Conservation (phyloP, 2,888 invertebrate genomes). For the Drosophila nigritarsus region DNA sequence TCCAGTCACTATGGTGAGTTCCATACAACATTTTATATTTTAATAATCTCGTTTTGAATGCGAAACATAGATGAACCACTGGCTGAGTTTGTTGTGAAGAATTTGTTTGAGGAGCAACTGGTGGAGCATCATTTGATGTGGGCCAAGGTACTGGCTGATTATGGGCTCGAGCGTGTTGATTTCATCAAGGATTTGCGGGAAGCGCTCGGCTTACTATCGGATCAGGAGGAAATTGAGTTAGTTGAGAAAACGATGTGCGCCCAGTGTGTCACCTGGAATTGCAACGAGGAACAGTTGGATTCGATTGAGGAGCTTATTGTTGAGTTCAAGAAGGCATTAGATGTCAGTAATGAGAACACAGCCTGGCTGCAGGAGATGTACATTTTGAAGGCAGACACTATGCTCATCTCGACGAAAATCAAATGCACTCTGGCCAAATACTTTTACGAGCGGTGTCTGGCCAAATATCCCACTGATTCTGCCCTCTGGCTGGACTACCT, state of each 20-base stretch:
- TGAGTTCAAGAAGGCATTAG: conserved; percentile 34
- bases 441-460: conserved; percentile 49
- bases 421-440: conserved; percentile 38
- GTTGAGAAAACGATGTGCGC: conserved; percentile 26
- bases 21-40: background rate
- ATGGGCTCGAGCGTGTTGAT: conserved; percentile 50
- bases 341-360: background rate
- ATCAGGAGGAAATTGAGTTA: background rate
- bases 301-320: conserved; percentile 9
- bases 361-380: conserved; percentile 30
- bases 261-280: conserved; percentile 39
- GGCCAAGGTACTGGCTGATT: conserved; percentile 53
- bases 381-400: conserved; percentile 6
- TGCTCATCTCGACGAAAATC: conserved; percentile 8
- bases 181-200: conserved; percentile 19
- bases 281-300: conserved; percentile 12
- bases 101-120: conserved; percentile 27
- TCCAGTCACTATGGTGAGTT: conserved; percentile 50
- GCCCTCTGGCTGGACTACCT: conserved; percentile 58
- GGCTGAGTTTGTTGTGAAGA: conserved; percentile 39
- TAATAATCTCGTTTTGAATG: background rate
- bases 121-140: conserved; percentile 29
- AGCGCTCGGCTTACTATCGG: background rate
- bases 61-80: conserved; percentile 38
- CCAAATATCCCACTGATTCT: conserved; percentile 40